These are phyloP conservation scores for Laspeyria flexula DNA, from an alignment of 2,888 invertebrate species.

Conservation along the genomic window DNA sequence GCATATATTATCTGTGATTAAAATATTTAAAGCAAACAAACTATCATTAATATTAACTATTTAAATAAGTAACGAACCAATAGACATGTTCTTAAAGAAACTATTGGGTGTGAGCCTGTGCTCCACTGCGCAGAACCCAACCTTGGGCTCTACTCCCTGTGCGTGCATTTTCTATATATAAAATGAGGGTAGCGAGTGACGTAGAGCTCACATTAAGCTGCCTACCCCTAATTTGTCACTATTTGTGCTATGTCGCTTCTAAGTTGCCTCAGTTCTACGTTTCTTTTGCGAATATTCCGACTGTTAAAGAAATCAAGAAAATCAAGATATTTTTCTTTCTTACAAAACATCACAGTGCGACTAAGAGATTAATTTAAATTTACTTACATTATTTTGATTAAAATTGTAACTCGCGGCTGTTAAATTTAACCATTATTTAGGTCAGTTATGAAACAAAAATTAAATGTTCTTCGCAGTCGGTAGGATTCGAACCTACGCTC, in stretches of 20 bases:
- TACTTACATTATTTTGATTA: no score
- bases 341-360: no score
- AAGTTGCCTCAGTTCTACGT: background rate
- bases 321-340: no score
- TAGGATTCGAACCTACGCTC: slow-evolving; percentile 96
- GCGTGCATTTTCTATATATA: slow-evolving; percentile 28
- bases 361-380: no score
- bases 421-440: no score
- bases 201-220: slow-evolving; percentile 19
- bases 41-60: no score
- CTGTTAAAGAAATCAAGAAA: no score
- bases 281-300: background rate
- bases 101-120: background rate
- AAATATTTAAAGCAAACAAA: no score
- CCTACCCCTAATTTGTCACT: slow-evolving; percentile 20
- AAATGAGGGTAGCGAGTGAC: slow-evolving; percentile 27
- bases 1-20: no score
- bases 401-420: no score
- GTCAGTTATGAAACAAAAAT: no score
- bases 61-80: no score
- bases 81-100: background rate
- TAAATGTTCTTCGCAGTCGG: slow-evolving; percentile 90
- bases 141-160: background rate
- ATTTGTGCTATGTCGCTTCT: slow-evolving; percentile 8
- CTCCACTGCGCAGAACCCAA: background rate